phyloP scores from a whole-genome alignment of 1,140 invertebrate species.

The Charaxes varanes region DNA sequence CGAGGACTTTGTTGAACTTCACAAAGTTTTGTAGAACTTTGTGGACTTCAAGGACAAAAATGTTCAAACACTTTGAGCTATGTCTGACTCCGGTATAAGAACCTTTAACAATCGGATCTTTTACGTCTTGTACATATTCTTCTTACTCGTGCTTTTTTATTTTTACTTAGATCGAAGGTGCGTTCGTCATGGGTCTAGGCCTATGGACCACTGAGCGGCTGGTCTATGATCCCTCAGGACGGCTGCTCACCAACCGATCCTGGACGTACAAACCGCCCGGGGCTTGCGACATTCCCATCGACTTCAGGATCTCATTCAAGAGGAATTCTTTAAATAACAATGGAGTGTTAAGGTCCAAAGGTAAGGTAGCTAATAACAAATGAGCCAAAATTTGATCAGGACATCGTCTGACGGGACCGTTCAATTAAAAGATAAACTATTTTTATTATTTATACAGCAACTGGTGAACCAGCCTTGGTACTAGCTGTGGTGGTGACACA shows the following conservation, averaged over 20 bases:
- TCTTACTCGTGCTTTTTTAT: too few species aligned
- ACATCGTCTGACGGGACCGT: not conserved
- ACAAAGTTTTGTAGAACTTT: too few species aligned
- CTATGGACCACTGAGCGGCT: constrained; percentile 81
- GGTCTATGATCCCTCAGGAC: constrained; percentile 76
- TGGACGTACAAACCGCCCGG: constrained; percentile 86
- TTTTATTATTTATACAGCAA: constrained; percentile 70
- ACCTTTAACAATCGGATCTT: too few species aligned
- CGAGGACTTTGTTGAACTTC: too few species aligned
- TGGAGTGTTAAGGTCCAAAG: constrained; percentile 83
- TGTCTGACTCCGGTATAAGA: too few species aligned
- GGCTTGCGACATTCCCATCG: constrained; percentile 77
- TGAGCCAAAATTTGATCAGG: not conserved
- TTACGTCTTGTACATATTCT: too few species aligned
- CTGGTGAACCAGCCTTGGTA: constrained; percentile 85
- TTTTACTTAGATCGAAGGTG: constrained; percentile 81
- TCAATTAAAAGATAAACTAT: constrained; percentile 1
- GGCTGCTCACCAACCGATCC: constrained; percentile 78
- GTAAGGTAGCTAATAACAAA: constrained; percentile 51
- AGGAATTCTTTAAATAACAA: constrained; percentile 78
- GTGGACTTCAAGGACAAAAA: too few species aligned
- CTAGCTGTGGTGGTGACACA: constrained; percentile 78
- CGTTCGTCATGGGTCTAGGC: constrained; percentile 86
- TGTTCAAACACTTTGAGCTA: too few species aligned
- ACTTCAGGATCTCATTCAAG: constrained; percentile 75